Conservation (phyloP, 2,888 invertebrate species). For the Lampropteryx suffumata region DNA sequence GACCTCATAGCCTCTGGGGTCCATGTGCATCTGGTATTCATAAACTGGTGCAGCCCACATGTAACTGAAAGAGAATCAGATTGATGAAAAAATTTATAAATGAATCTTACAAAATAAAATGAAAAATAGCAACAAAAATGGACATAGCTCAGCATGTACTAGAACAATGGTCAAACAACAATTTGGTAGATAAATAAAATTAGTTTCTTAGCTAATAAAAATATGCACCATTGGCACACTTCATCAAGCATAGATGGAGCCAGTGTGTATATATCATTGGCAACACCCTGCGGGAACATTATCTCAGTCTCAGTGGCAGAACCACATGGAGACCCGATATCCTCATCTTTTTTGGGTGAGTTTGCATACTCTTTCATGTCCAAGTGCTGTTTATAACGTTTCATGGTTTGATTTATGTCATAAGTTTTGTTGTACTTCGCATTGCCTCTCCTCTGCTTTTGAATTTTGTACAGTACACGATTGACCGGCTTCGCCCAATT, state of each 20-base stretch:
- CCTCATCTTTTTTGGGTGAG: constrained; percentile 66
- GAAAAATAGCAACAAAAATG: no score
- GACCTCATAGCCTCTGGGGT: constrained; percentile 47
- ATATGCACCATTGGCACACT: constrained; percentile 65
- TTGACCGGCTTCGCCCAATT: constrained; percentile 84
- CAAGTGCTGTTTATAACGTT: constrained; percentile 72
- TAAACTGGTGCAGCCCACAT: constrained; percentile 65
- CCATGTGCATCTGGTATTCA: constrained; percentile 57
- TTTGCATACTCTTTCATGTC: constrained; percentile 66
- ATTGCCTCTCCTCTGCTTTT: constrained; percentile 71
- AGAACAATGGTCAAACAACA: no score
- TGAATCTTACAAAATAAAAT: neutral
- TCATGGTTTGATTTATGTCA: constrained; percentile 64
- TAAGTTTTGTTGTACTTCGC: constrained; percentile 72
- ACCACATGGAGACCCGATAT: constrained; percentile 61
- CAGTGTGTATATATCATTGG: constrained; percentile 47
- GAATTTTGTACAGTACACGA: constrained; percentile 68
- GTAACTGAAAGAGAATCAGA: constrained; percentile 51
- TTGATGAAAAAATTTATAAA: neutral
- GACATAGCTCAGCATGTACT: no score
- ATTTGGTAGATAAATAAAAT: no score
- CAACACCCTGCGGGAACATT: constrained; percentile 22
- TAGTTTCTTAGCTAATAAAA: no score
- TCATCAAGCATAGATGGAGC: constrained; percentile 70
- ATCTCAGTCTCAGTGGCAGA: constrained; percentile 52